Evolutionary conservation across 64 coral and sea anemone species (phyloP).

Genomic region (Dendronephthya gigantea): DNA sequence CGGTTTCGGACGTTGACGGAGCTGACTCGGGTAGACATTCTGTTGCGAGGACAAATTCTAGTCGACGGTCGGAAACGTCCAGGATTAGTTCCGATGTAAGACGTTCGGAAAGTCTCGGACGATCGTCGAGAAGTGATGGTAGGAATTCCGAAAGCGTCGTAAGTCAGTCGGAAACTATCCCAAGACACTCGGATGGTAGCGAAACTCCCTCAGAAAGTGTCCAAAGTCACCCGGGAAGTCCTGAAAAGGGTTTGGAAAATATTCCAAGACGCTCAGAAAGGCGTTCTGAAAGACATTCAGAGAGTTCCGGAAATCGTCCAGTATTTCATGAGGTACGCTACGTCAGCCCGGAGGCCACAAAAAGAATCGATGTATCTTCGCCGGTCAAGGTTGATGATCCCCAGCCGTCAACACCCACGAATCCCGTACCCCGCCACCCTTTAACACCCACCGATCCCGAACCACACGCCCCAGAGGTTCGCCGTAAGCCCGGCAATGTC

Average conservation of each 20-base stretch:
- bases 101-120: background rate
- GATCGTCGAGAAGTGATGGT: background rate
- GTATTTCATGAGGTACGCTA: background rate
- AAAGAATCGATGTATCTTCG: background rate
- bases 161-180: background rate
- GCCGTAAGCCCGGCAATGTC: too few species aligned
- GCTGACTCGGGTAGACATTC: background rate
- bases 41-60: background rate
- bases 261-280: background rate
- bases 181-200: background rate
- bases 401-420: background rate
- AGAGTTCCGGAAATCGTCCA: background rate
- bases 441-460: background rate
- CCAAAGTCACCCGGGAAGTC: background rate
- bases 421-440: background rate
- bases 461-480: background rate
- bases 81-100: background rate
- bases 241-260: background rate
- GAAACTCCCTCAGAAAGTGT: background rate
- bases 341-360: background rate
- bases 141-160: background rate
- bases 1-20: background rate
- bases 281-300: background rate
- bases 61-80: background rate
- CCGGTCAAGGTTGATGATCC: too few species aligned